Evolutionary conservation across 2,113 vertebrate genomes (phyloP).

Genomic region (Anoura caudifer): DNA sequence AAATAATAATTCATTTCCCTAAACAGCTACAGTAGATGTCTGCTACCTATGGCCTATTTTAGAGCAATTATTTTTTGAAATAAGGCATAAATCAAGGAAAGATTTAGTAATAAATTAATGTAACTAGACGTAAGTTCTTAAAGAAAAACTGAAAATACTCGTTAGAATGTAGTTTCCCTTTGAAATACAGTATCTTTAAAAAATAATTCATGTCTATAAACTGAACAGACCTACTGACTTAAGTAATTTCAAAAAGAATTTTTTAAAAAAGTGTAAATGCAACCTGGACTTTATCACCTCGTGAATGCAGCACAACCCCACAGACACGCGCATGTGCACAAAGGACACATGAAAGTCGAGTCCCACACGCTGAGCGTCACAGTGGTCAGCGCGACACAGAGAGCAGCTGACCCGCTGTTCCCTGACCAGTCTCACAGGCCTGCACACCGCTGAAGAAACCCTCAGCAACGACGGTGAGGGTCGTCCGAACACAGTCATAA

Average conservation of each 20-base stretch:
- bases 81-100: background rate
- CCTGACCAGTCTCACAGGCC: background rate
- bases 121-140: background rate
- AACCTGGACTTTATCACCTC: background rate
- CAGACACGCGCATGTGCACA: background rate
- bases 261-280: background rate
- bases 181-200: background rate
- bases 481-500: background rate
- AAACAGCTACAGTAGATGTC: background rate
- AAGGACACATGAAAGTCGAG: background rate
- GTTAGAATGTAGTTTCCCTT: background rate
- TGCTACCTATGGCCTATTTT: background rate
- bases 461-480: background rate
- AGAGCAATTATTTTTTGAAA: background rate
- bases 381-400: background rate
- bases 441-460: background rate
- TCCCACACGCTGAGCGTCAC: background rate
- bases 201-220: background rate
- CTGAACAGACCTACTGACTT: background rate
- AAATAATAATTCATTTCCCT: background rate
- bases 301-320: background rate
- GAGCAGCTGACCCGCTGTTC: background rate
- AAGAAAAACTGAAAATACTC: slow-evolving; percentile 5
- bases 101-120: background rate
- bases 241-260: slow-evolving; percentile 11